Evolutionary conservation across 2,888 invertebrate species (phyloP).

Genomic region (Mycalesis mineus): DNA sequence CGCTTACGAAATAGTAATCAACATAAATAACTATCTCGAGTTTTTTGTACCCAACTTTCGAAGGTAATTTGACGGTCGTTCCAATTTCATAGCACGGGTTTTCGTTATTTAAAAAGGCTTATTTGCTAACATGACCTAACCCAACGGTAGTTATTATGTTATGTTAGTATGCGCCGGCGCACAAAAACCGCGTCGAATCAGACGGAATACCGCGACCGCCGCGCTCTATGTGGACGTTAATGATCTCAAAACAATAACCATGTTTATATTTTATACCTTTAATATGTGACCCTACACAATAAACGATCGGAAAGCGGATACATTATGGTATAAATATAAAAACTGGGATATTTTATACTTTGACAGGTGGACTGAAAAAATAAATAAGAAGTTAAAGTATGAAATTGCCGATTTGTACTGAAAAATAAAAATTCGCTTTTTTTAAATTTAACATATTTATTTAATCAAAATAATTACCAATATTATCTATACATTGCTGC

Average conservation of each 20-base stretch:
- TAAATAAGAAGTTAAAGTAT: too few species aligned
- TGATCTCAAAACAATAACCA: slow-evolving; percentile 20
- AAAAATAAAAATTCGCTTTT: too few species aligned
- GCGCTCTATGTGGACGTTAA: slow-evolving; percentile 16
- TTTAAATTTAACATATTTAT: too few species aligned
- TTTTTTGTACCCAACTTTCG: slow-evolving; percentile 17
- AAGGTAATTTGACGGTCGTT: slow-evolving; percentile 23
- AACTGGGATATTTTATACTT: neutral
- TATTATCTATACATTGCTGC: too few species aligned
- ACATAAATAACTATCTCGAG: slow-evolving; percentile 16
- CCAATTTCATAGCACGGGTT: slow-evolving; percentile 24
- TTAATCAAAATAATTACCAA: too few species aligned
- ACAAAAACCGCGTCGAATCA: slow-evolving; percentile 70
- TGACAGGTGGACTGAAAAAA: too few species aligned
- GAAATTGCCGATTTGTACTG: too few species aligned
- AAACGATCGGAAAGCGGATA: neutral
- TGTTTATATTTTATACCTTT: slow-evolving; percentile 20
- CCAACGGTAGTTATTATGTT: slow-evolving; percentile 48
- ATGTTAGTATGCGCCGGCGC: slow-evolving; percentile 32
- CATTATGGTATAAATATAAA: neutral
- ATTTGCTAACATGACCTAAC: slow-evolving; percentile 40
- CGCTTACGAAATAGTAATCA: slow-evolving; percentile 15
- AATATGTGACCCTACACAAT: slow-evolving; percentile 1
- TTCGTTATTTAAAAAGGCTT: slow-evolving; percentile 17
- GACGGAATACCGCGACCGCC: slow-evolving; percentile 48